These are phyloP conservation scores for Vimba vimba DNA, from an alignment of 2,113 vertebrate species.

Conservation along the genomic window DNA sequence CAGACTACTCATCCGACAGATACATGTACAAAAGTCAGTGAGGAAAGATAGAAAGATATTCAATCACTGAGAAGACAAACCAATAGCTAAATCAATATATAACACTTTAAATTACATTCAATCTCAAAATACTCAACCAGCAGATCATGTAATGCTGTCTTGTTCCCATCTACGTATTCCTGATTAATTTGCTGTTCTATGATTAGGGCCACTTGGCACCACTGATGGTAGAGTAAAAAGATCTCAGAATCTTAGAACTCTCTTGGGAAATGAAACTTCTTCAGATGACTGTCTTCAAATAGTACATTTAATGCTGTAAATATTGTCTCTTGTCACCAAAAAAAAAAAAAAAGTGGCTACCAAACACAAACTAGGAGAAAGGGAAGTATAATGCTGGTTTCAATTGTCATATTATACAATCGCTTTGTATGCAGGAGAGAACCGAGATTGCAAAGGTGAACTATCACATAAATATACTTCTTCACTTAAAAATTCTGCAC, in stretches of 20 bases:
- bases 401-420: neutral
- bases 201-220: neutral
- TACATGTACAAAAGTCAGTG: slow-evolving; percentile 12
- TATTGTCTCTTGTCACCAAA: neutral
- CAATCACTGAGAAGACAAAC: neutral
- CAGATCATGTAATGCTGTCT: neutral
- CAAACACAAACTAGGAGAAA: slow-evolving; percentile 24
- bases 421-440: neutral
- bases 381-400: neutral
- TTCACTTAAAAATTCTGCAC: neutral
- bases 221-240: too few species aligned
- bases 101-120: neutral
- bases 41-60: slow-evolving; percentile 9
- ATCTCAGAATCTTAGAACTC: neutral
- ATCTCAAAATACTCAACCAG: neutral
- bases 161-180: neutral
- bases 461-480: neutral
- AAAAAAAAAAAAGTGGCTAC: neutral
- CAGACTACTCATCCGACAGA: slow-evolving; percentile 65
- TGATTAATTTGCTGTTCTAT: neutral
- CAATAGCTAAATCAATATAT: neutral
- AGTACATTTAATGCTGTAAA: neutral
- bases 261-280: neutral
- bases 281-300: neutral
- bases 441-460: neutral